These are phyloP conservation scores for Chymomyza caudatula DNA, from an alignment of 2,888 invertebrate species.

Conservation along the genomic window DNA sequence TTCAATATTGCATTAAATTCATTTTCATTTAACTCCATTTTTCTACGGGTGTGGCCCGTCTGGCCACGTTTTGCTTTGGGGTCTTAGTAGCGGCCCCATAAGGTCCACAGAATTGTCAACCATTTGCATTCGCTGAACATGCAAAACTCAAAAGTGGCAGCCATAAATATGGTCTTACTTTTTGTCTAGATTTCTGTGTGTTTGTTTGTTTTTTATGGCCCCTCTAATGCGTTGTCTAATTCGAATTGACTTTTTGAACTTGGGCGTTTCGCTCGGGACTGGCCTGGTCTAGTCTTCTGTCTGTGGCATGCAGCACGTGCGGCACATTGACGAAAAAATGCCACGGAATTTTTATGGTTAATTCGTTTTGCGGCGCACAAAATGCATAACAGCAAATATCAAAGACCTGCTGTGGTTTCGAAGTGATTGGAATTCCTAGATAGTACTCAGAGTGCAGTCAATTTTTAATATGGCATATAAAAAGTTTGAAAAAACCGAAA, in stretches of 20 bases:
- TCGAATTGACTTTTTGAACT: conserved; percentile 71
- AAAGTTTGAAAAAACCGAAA: not conserved
- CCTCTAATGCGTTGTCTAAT: conserved; percentile 69
- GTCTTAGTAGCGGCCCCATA: not conserved
- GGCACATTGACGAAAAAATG: conserved; percentile 12
- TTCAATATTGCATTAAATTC: conserved; percentile 30
- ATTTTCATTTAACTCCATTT: conserved; percentile 63
- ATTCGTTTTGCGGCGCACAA: not conserved
- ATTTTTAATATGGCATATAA: not conserved
- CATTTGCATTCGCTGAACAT: conserved; percentile 42
- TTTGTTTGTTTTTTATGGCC: conserved; percentile 51
- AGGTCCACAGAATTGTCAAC: not conserved
- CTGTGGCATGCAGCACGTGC: conserved; percentile 41
- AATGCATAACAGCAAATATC: not conserved
- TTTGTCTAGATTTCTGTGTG: not conserved
- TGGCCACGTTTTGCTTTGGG: conserved; percentile 48
- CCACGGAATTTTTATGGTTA: not conserved
- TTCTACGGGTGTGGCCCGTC: conserved; percentile 44
- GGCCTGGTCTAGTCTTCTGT: not conserved
- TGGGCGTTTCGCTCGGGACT: conserved; percentile 13
- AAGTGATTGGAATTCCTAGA: not conserved
- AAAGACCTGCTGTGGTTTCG: not conserved
- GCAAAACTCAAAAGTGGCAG: conserved; percentile 29
- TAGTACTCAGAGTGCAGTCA: too few species aligned
- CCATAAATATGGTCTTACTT: conserved; percentile 43